Conservation (phyloP, 1,140 invertebrate species). For the Lethocerus indicus region DNA sequence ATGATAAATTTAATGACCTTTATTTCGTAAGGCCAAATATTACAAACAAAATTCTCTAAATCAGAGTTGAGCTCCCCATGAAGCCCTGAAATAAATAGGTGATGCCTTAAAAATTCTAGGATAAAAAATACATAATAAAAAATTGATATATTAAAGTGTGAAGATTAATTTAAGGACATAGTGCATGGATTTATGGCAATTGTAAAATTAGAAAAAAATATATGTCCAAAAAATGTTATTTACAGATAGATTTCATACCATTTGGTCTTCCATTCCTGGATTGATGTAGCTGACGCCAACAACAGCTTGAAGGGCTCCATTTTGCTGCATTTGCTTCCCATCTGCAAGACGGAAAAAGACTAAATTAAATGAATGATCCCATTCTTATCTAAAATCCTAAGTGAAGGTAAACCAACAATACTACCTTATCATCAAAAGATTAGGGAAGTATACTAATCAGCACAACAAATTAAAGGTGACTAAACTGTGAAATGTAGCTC, state of each 20-base stretch:
- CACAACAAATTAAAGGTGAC: not conserved
- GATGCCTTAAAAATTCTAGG: too few relatives aligned
- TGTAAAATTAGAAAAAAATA: conserved; percentile 2
- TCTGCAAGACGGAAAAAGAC: conserved; percentile 2
- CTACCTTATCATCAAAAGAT: too few relatives aligned
- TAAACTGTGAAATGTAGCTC: too few relatives aligned
- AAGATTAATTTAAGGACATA: too few relatives aligned
- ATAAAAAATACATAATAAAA: too few relatives aligned
- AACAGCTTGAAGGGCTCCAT: conserved; percentile 21
- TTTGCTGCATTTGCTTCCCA: conserved; percentile 19
- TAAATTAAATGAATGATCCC: not conserved
- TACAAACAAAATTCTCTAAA: conserved; percentile 3
- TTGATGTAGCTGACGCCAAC: conserved; percentile 37
- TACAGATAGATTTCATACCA: conserved; percentile 28
- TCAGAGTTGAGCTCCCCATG: too few relatives aligned
- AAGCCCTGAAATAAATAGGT: too few relatives aligned
- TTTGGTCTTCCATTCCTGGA: conserved; percentile 46
- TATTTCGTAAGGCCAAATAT: not conserved
- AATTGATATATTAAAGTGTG: too few relatives aligned
- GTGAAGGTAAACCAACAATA: too few relatives aligned
- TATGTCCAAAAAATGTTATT: not conserved
- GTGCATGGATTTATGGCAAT: too few relatives aligned
- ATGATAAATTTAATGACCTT: too few relatives aligned
- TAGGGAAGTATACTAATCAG: not conserved
- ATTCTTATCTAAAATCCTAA: too few relatives aligned